These are phyloP conservation scores for Nansenia antarctica DNA, from an alignment of 2,113 vertebrate genomes.

Conservation along the genomic window DNA sequence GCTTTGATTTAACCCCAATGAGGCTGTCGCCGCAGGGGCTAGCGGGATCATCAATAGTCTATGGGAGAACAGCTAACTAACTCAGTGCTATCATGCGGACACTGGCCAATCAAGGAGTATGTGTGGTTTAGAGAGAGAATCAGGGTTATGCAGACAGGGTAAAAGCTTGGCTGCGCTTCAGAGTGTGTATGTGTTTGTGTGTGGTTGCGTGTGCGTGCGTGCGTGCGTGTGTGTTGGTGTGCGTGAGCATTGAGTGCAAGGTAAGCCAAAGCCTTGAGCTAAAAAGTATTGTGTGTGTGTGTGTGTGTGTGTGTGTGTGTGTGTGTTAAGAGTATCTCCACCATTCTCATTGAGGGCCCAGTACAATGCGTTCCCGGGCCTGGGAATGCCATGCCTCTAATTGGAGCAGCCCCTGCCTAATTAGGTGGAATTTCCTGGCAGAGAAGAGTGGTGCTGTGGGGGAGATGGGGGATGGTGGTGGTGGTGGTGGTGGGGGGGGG, in stretches of 20 bases:
- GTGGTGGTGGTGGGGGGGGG: no score
- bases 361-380: constrained; percentile 55
- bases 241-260: constrained; percentile 27
- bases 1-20: constrained; percentile 50
- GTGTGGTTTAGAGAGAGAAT: no score
- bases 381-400: constrained; percentile 68
- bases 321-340: constrained; percentile 26
- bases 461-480: no score
- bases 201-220: neutral
- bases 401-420: constrained; percentile 68
- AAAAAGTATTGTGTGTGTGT: constrained; percentile 26
- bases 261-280: constrained; percentile 29
- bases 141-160: no score
- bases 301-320: constrained; percentile 11
- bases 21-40: no score
- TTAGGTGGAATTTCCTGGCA: constrained; percentile 76
- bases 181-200: neutral
- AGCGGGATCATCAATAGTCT: no score
- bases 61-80: no score
- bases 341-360: no score
- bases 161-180: neutral
- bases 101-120: no score
- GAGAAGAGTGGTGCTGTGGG: constrained; percentile 6
- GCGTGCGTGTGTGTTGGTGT: neutral
- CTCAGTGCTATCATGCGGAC: no score